Conservation (phyloP, 23 tunicate species). For the Aplidium turbinatum region DNA sequence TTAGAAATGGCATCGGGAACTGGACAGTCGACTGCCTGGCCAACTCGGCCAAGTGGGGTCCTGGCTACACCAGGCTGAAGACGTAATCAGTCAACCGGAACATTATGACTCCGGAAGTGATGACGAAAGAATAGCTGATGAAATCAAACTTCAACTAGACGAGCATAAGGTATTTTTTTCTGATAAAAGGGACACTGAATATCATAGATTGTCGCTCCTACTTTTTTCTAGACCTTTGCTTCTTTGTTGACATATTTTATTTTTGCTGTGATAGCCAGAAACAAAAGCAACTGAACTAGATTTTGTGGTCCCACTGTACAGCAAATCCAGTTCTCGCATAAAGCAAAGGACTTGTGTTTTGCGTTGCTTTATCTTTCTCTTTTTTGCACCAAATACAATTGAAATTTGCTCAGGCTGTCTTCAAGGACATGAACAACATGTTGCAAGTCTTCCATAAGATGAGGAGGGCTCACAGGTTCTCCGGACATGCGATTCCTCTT, state of each 20-base stretch:
- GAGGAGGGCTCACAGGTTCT: constrained; percentile 51
- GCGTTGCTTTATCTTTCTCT: no score
- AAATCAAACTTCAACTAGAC: constrained; percentile 39
- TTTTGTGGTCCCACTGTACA: no score
- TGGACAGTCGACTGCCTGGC: constrained; percentile 87
- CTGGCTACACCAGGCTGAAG: constrained; percentile 89
- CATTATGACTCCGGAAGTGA: constrained; percentile 34
- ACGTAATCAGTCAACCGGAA: constrained; percentile 8
- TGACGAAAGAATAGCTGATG: constrained; percentile 54
- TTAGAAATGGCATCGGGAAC: constrained; percentile 82
- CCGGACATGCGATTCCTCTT: constrained; percentile 74
- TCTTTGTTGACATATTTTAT: no score
- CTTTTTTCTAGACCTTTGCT: no score
- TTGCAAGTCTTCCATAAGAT: constrained; percentile 57
- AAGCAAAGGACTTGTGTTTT: no score
- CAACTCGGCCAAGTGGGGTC: constrained; percentile 76
- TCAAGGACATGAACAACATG: constrained; percentile 75
- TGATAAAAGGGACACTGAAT: no score
- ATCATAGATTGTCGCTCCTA: no score
- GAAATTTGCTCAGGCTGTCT: constrained; percentile 60
- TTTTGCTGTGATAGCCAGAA: no score
- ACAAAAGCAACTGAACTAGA: no score
- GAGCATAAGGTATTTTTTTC: constrained; percentile 76
- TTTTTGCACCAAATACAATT: no score
- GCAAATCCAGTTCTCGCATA: no score